Base-by-base conservation (phyloP, 2,113 vertebrate genomes). In the Lepidothrix coronata region DNA sequence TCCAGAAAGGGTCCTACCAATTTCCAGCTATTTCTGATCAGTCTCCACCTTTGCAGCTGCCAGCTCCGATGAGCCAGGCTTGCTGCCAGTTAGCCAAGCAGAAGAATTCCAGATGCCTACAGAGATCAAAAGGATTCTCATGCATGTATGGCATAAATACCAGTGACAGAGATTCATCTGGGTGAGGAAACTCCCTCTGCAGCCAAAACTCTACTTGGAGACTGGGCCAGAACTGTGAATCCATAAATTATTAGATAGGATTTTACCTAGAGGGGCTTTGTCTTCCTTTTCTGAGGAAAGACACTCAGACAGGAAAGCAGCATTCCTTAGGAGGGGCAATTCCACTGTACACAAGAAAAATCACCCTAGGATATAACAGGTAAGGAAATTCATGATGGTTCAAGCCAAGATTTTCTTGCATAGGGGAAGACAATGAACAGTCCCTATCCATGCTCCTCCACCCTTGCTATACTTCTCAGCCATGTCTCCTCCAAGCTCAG, bases 31-130 rank as follows among this genome's bases (percentile, higher is more conserved):
- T 76, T 94, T 80, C 92, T 44, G 67, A 59, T 41, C 55, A 77
- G 43, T 61, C 70, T 77, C 67, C 44, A 94, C 90, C 79, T 94
- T 80, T 93, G 76, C 95, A 91, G 92, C 90, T 94, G 93, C 66
- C 89, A 75, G 77, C 46, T 93, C 49, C 52, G 63, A 84, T 81
- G 58, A 78, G 49, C 91, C 51, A 67, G 91, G 87, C 81, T 79
- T 41, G 66, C 73, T 96, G 89, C 72, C 79, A 93, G 52, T 77
- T 43, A 94, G 39, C 48, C 76, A 88, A 95, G 95, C 90, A 88
- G 91, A 95, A 96, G 79, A 95, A 92, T 74, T 41, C 76, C 72
- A 92, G 72, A 96, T 86, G 82, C 72, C 79, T 80, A 90, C 35
- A 86, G 79, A 96, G 71, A 90, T 90, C 90, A 88, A 93, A 88